Evolutionary conservation across 1,140 invertebrate genomes (phyloP).

Genomic region (Charaxes varanes): DNA sequence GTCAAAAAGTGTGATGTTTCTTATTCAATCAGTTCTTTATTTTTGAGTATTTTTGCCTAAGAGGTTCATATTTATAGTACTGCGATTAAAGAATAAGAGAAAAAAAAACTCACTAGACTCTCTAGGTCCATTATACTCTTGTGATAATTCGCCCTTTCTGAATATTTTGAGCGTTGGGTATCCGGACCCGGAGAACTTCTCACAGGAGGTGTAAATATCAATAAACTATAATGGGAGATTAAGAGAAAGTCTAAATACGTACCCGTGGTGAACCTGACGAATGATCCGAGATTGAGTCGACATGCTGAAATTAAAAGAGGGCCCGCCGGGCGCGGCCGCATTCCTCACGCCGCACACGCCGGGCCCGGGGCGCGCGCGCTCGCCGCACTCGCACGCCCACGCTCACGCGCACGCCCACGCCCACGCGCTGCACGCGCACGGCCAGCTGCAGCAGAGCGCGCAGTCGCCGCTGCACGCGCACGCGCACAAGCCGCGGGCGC

Average conservation of each 20-base stretch:
- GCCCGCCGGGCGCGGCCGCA: conserved; percentile 71
- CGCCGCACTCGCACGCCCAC: conserved; percentile 69
- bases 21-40: too few species aligned
- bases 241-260: too few species aligned
- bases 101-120: conserved; percentile 82
- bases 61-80: too few species aligned
- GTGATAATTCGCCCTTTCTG: conserved; percentile 88
- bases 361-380: conserved; percentile 39
- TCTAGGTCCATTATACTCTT: conserved; percentile 97
- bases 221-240: too few species aligned
- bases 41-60: too few species aligned
- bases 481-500: conserved; percentile 73
- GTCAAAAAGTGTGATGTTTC: too few species aligned
- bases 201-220: too few species aligned
- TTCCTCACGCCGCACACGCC: conserved; percentile 49
- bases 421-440: conserved; percentile 39
- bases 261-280: neutral
- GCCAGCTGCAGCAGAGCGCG: conserved; percentile 58
- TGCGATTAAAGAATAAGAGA: too few species aligned
- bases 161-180: conserved; percentile 99
- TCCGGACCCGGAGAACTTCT: conserved; percentile 92
- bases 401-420: conserved; percentile 36
- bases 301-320: too few species aligned
- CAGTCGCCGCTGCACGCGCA: conserved; percentile 76
- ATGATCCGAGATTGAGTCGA: too few species aligned